Conservation (phyloP, 37 sponge, comb jelly and placozoan species). For the Beroe ovata region DNA sequence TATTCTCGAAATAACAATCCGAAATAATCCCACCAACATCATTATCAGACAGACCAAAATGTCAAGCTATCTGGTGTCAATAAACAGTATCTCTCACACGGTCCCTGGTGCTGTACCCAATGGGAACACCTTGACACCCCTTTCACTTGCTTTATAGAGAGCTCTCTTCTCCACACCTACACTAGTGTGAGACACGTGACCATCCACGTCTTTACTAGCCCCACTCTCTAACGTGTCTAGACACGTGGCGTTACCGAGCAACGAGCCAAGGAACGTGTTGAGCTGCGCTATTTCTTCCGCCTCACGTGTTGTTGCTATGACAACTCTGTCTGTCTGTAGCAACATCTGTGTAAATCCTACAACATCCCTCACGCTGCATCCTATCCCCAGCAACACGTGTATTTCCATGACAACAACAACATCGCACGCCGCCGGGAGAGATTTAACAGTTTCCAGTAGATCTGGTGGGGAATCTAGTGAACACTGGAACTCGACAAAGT, state of each 20-base stretch:
- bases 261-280: slow-evolving; percentile 29
- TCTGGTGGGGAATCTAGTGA: background rate
- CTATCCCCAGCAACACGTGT: background rate
- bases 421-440: background rate
- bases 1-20: too few species aligned
- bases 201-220: slow-evolving; percentile 48
- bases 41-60: too few species aligned
- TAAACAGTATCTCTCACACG: too few species aligned
- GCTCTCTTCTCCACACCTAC: background rate
- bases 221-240: slow-evolving; percentile 34
- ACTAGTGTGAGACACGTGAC: background rate
- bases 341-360: background rate
- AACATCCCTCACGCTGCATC: background rate
- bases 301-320: slow-evolving; percentile 50
- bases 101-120: slow-evolving; percentile 47
- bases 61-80: too few species aligned
- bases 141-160: slow-evolving; percentile 29
- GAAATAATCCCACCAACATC: too few species aligned
- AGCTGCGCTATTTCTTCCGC: slow-evolving; percentile 9
- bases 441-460: background rate
- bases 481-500: background rate
- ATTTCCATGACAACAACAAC: slow-evolving; percentile 26
- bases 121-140: slow-evolving; percentile 58
- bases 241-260: background rate
- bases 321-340: background rate